phyloP scores from a whole-genome alignment of 2,888 invertebrate genomes.

The Amblyjoppa fuscipennis region DNA sequence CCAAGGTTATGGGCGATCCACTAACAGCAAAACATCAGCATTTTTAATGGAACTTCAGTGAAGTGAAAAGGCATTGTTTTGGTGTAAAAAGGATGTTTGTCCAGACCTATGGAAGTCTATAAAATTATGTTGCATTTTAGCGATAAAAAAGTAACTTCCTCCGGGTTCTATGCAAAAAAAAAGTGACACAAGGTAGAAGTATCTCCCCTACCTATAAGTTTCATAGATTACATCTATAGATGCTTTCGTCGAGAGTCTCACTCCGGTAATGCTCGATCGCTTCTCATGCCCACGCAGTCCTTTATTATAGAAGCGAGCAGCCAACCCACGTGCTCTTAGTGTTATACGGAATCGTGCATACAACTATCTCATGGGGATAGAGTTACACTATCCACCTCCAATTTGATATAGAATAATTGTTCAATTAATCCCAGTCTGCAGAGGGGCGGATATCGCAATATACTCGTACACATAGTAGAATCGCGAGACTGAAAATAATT shows the following conservation, averaged over 20 bases:
- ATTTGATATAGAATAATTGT: conserved; percentile 66
- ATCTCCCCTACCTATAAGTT: conserved; percentile 20
- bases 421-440: conserved; percentile 63
- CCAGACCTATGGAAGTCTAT: neutral
- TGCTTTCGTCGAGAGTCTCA: conserved; percentile 36
- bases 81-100: neutral
- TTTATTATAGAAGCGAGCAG: conserved; percentile 30
- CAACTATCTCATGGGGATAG: conserved; percentile 64
- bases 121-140: neutral
- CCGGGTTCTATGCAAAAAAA: neutral
- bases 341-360: conserved; percentile 38
- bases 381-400: conserved; percentile 54
- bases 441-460: conserved; percentile 57
- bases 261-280: conserved; percentile 55
- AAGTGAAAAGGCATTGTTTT: neutral
- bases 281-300: conserved; percentile 64
- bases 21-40: neutral
- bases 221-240: conserved; percentile 39
- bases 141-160: neutral
- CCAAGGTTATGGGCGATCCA: no score
- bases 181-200: neutral
- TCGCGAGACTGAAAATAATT: conserved; percentile 33
- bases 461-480: conserved; percentile 32
- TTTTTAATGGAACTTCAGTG: neutral
- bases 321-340: conserved; percentile 56